Conservation (phyloP, 2,113 vertebrate species). For the Chiloscyllium plagiosum region DNA sequence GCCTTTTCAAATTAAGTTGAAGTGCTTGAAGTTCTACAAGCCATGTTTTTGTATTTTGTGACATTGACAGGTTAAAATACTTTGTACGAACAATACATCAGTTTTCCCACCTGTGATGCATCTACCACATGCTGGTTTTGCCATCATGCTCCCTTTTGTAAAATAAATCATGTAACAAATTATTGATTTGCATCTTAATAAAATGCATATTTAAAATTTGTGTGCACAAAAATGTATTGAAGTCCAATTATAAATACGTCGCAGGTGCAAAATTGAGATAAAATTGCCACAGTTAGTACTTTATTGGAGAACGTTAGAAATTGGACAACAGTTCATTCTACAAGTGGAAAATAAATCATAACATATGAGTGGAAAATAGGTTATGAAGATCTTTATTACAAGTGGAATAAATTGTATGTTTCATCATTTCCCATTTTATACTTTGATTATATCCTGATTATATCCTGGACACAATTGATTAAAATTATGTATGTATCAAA, state of each 20-base stretch:
- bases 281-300: constrained; percentile 20
- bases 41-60: constrained; percentile 25
- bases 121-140: not conserved
- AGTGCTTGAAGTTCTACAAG: constrained; percentile 21
- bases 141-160: constrained; percentile 12
- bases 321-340: constrained; percentile 14
- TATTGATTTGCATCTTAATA: constrained; percentile 29
- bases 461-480: constrained; percentile 17
- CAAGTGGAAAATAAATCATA: constrained; percentile 33
- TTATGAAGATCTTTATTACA: constrained; percentile 25
- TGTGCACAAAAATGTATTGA: not conserved
- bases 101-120: not conserved
- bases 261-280: constrained; percentile 5
- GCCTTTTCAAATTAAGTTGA: constrained; percentile 35
- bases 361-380: constrained; percentile 14
- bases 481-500: constrained; percentile 30
- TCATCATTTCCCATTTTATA: constrained; percentile 14
- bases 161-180: constrained; percentile 7
- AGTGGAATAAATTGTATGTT: constrained; percentile 31
- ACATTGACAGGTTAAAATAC: constrained; percentile 30
- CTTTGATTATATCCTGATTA: constrained; percentile 31
- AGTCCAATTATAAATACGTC: constrained; percentile 23
- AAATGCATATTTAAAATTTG: constrained; percentile 17
- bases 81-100: not conserved
- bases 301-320: not conserved